phyloP scores from a whole-genome alignment of 2,888 invertebrate genomes.

The Drepana falcataria region DNA sequence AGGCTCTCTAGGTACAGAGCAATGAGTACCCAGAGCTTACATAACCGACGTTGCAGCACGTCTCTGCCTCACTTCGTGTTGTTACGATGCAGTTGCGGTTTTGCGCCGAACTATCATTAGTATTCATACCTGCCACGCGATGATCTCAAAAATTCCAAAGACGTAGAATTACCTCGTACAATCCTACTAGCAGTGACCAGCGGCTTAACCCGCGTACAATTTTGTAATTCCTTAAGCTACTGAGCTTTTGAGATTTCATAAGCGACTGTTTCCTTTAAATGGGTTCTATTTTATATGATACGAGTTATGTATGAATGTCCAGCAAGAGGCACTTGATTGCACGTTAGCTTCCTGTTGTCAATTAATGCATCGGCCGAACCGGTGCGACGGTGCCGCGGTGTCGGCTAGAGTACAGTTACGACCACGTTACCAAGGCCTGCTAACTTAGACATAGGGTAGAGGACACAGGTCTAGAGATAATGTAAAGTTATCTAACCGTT shows the following conservation, averaged over 20 bases:
- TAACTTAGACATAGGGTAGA: neutral
- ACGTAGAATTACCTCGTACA: neutral
- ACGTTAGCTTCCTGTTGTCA: conserved; percentile 47
- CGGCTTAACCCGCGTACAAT: no score
- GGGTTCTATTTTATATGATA: conserved; percentile 11
- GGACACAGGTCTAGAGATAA: no score
- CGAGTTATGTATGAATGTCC: conserved; percentile 18
- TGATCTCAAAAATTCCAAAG: conserved; percentile 32
- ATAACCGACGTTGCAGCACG: conserved; percentile 28
- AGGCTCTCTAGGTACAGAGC: conserved; percentile 40
- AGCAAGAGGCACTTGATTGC: conserved; percentile 18
- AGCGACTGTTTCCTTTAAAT: neutral
- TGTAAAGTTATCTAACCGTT: no score
- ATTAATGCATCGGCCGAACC: conserved; percentile 48
- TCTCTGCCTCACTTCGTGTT: conserved; percentile 26
- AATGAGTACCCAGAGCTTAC: conserved; percentile 40
- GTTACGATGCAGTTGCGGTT: conserved; percentile 25
- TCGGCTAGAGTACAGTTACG: conserved; percentile 35
- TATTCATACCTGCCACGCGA: conserved; percentile 26
- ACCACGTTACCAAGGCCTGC: conserved; percentile 2
- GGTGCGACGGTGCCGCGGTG: conserved; percentile 15
- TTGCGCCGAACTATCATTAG: conserved; percentile 23
- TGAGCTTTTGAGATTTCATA: no score
- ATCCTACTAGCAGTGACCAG: no score
- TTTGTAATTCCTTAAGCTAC: no score